Base-by-base conservation (phyloP, 2,888 invertebrate species). In the Cryptocephalus primarius region DNA sequence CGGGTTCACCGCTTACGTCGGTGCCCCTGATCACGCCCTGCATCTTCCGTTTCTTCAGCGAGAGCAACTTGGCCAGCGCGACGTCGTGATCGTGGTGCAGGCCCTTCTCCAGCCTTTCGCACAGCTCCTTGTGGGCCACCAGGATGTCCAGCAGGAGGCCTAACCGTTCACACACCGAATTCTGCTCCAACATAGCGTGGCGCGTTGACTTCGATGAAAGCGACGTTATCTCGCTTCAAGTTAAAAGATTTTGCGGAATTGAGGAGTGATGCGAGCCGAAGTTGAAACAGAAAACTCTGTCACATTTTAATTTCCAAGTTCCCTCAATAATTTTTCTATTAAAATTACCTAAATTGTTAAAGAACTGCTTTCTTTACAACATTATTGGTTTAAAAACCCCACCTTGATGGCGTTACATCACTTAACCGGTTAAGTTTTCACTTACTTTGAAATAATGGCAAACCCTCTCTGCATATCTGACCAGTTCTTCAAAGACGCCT, bases 11-110 rank as follows among this genome's bases (percentile, higher is more conserved):
- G 66, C 72, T 69, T 66, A 79, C 79, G 62, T 78, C 78, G 39
- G 75, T 74, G 22, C 79, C 79, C 44, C 75, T 69, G 51, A 80
- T 77, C 9, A 78, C 78, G 1, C 79, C 79, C 59, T 79, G 79
- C 61, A 79, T 77, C 61, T 78, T 78, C 42, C 77, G 66, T 54
- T 78, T 79, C 57, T 80, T 80, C 44, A 80, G 65, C 2, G 75
- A 73, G 33, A 79, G 58, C 77, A 80, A 78, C 54, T 79, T 79
- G 2, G 77, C 74, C 8, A 79, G 63, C 1, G 79, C 79, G 32
- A 73, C 72, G 53, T 79, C 77, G 61, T 80, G 80, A 61, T 80
- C 80, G 12, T 76, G 74, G 12, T 76, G 75, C 1, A 79, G 75
- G 4, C 79, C 79, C 45, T 75, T 72, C 55, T 79, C 79, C 48